These are phyloP conservation scores for Rhinolophus ferrumequinum DNA, from an alignment of 2,113 vertebrate species.

Conservation along the genomic window DNA sequence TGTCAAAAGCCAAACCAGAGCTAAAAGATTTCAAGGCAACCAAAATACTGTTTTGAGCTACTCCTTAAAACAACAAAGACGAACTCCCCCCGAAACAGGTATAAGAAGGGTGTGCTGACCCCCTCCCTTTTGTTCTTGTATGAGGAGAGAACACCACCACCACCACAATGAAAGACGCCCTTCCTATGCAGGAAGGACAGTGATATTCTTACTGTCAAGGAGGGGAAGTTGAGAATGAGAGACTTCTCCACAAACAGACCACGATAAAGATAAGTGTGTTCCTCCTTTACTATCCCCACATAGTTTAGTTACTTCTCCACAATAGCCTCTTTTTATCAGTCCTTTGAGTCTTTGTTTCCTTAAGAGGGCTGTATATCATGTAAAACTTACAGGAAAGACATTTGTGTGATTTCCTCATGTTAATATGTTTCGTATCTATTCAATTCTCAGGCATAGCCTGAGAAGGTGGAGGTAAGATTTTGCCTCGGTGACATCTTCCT, in stretches of 20 bases:
- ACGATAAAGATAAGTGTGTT: not conserved
- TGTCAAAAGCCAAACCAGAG: not conserved
- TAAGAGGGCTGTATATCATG: not conserved
- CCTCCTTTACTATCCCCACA: not conserved
- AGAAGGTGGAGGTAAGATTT: not conserved
- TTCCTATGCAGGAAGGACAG: not conserved
- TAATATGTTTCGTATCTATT: not conserved
- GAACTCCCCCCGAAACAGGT: not conserved
- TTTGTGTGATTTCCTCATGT: not conserved
- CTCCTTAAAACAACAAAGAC: not conserved
- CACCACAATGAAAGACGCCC: not conserved
- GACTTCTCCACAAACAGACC: not conserved
- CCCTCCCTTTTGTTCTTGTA: not conserved
- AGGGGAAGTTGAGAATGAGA: not conserved
- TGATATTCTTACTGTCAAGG: not conserved
- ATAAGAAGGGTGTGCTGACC: not conserved
- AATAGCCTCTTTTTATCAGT: not conserved
- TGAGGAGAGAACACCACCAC: not conserved
- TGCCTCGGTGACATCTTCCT: not conserved
- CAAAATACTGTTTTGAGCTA: not conserved
- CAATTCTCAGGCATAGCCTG: not conserved
- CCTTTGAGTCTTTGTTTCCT: not conserved
- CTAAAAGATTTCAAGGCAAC: not conserved
- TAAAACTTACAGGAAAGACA: not conserved
- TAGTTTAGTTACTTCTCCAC: not conserved